Conservation (phyloP, 2,888 invertebrate species). For the Drosophila crucigera region DNA sequence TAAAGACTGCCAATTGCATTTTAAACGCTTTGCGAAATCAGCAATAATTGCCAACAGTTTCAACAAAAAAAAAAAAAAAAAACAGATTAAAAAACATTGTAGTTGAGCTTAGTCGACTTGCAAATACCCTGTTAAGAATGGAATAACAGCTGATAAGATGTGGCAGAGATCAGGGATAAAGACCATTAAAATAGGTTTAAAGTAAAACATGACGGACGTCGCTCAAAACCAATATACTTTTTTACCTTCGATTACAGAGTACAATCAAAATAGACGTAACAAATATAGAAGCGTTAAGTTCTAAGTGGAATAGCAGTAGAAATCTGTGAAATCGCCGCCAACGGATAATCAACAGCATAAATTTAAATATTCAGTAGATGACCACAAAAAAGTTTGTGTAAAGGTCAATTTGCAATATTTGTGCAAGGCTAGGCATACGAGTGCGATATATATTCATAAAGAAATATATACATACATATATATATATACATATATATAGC, state of each 20-base stretch:
- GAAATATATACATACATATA: not conserved
- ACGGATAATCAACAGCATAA: slow-evolving; percentile 37
- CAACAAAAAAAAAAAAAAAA: not conserved
- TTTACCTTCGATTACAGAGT: not conserved
- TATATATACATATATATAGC: not conserved
- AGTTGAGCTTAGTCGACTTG: not conserved
- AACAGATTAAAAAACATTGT: not conserved
- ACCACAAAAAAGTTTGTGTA: slow-evolving; percentile 56
- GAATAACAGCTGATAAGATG: not conserved
- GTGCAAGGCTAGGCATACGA: slow-evolving; percentile 69
- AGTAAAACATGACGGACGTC: not conserved
- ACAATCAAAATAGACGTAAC: slow-evolving; percentile 18
- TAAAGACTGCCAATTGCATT: slow-evolving; percentile 21
- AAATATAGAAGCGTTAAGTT: slow-evolving; percentile 44
- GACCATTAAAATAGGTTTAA: not conserved
- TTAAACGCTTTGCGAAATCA: slow-evolving; percentile 29
- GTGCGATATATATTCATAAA: too few relatives aligned
- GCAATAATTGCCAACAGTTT: slow-evolving; percentile 32
- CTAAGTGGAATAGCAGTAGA: slow-evolving; percentile 12
- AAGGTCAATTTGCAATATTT: slow-evolving; percentile 78
- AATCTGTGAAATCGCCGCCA: slow-evolving; percentile 6
- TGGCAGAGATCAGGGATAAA: not conserved
- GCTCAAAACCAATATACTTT: not conserved
- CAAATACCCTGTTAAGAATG: not conserved
- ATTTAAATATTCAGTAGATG: slow-evolving; percentile 55